Percentiles rank a stretch among this genome's conserved stretches.
Conservation (phyloP, 2,797 vertebrate species). For the Parotocinclus haroldoi region DNA sequence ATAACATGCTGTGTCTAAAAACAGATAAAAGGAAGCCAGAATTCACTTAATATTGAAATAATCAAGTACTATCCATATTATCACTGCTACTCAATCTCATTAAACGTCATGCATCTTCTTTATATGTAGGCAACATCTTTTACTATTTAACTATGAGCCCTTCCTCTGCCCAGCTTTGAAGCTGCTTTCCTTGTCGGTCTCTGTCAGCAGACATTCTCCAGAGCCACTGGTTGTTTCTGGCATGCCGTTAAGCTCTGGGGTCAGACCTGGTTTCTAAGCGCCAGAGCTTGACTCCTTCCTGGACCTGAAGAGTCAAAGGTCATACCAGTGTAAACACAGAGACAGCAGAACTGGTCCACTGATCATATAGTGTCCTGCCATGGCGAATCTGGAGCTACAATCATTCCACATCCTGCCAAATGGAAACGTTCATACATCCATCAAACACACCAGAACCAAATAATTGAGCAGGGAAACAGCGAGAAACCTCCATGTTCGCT, state of each 20-base stretch:
- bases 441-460: constrained; percentile 14
- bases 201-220: constrained; percentile 25
- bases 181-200: background rate
- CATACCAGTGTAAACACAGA: constrained; percentile 57
- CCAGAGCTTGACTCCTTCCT: constrained; percentile 52
- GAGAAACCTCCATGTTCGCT: background rate
- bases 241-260: constrained; percentile 12
- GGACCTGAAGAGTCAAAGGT: constrained; percentile 57
- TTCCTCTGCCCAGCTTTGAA: background rate
- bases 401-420: constrained; percentile 38
- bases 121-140: background rate
- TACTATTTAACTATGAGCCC: background rate
- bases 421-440: constrained; percentile 23
- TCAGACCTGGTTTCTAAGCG: constrained; percentile 30
- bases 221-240: constrained; percentile 36
- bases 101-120: background rate
- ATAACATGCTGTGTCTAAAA: too few species aligned
- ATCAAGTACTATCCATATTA: too few species aligned
- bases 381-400: constrained; percentile 25
- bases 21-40: too few species aligned
- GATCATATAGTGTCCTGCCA: constrained; percentile 47
- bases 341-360: constrained; percentile 47
- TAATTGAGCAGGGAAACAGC: constrained; percentile 13
- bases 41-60: too few species aligned
- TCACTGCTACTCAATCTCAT: background rate